These are phyloP conservation scores for cattle (Bos taurus) DNA, from an alignment of 2,113 vertebrate species.

Conservation along the genomic window ARS-UCD2.0 NC_037329.1:133387001-133387500, in stretches of 20 bases:
- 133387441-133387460: fast-evolving
- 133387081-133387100: background rate
- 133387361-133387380: background rate
- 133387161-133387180: background rate
- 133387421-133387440: background rate
- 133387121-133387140: background rate
- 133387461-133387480: background rate
- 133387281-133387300: fast-evolving
- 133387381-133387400: background rate
- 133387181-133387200: background rate
- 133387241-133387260: background rate
- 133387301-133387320: fast-evolving
- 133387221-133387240: background rate
- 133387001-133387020: background rate
- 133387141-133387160: background rate
- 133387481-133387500: fast-evolving
- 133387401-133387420: fast-evolving
- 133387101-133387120: too few species aligned
- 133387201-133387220: background rate
- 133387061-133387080: too few species aligned
- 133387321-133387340: background rate
- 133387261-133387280: background rate
- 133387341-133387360: background rate
- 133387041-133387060: fast-evolving
- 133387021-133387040: background rate